Evolutionary conservation across 2,797 vertebrate genomes (phyloP).

Genomic region (Echeneis naucrates): DNA sequence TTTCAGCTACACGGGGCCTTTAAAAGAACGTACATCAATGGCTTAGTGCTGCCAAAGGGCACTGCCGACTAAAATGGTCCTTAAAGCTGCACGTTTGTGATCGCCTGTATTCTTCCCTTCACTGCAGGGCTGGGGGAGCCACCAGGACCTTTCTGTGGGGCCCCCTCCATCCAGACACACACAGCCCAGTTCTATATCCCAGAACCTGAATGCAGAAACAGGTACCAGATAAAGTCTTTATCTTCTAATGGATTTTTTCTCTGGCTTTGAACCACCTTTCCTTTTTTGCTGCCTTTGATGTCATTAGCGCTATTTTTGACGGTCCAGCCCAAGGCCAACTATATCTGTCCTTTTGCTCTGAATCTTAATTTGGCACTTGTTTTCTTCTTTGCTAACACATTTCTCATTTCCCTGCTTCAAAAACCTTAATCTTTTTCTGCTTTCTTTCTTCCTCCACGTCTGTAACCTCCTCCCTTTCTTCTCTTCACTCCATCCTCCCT

Average conservation of each 20-base stretch:
- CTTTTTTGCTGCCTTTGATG: slow-evolving; percentile 28
- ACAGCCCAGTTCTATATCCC: slow-evolving; percentile 68
- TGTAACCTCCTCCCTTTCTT: slow-evolving; percentile 18
- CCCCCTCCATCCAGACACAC: slow-evolving; percentile 79
- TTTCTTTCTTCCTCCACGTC: not conserved
- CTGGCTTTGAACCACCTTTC: slow-evolving; percentile 10
- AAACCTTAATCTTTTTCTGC: not conserved
- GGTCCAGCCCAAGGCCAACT: not conserved
- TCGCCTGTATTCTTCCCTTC: not conserved
- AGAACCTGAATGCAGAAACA: slow-evolving; percentile 65
- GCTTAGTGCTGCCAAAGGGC: slow-evolving; percentile 9
- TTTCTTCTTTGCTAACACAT: slow-evolving; percentile 13
- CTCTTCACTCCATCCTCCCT: slow-evolving; percentile 6
- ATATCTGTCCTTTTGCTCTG: slow-evolving; percentile 16
- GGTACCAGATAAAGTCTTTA: slow-evolving; percentile 48
- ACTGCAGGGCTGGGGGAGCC: slow-evolving; percentile 93
- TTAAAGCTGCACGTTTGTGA: not conserved
- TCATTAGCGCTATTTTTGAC: slow-evolving; percentile 16
- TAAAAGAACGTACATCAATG: not conserved
- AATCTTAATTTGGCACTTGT: slow-evolving; percentile 27
- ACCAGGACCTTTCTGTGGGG: slow-evolving; percentile 90
- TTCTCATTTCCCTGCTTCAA: not conserved
- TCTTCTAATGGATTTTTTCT: slow-evolving; percentile 24
- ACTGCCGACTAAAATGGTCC: not conserved
- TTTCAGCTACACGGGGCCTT: too few relatives aligned